Evolutionary conservation across 2,797 vertebrate species (phyloP), one percentile per base, ranked within the genome.

Genomic region (Gallinago stenura): DNA sequence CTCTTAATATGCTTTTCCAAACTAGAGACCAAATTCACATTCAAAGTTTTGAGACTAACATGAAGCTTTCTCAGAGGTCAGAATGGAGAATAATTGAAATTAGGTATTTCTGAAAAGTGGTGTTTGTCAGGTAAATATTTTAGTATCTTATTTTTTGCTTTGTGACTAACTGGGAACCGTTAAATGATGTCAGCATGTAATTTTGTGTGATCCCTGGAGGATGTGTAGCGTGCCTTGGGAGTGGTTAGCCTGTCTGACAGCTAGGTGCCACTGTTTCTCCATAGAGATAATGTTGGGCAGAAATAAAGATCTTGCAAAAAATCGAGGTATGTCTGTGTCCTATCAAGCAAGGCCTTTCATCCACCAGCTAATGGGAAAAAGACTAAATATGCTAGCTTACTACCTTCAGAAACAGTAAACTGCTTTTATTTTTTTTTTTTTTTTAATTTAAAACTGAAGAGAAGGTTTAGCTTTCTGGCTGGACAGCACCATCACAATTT

Each of bases 221-320:
- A 6, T 16, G 33, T 6, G 5, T 12, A 45, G n/a, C 4, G 0
- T 17, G n/a, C 5, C 24, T 65, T 21, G 18, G 22, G 17, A 2
- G 51, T 6, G 53, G 13, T 14, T 72, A 71, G 31, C 24, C 15
- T 0, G 6, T 6, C 7, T 7, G 81, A n/a, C 95, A 97, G 93
- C 97, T 95, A 68, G 98, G 85, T 96, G 98, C 87, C 97, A 97
- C 96, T 98, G 71, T 96, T 96, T 61, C 90, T 46, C 96, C 93
- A 83, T 10, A 17, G 25, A 92, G 80, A 1, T 1, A 21, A 20
- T 0, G 6, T 2, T 35, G 18, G 25, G 28, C 33, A n/a, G 25
- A 41, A 19, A 22, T 12, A 46, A 17, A 35, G 53, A 69, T 24
- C 24, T 13, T 33, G 61, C 45, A 18, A 46, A 25, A 60, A 85